phyloP scores from a whole-genome alignment of 2,797 vertebrate species.

The Anomalospiza imberbis region DNA sequence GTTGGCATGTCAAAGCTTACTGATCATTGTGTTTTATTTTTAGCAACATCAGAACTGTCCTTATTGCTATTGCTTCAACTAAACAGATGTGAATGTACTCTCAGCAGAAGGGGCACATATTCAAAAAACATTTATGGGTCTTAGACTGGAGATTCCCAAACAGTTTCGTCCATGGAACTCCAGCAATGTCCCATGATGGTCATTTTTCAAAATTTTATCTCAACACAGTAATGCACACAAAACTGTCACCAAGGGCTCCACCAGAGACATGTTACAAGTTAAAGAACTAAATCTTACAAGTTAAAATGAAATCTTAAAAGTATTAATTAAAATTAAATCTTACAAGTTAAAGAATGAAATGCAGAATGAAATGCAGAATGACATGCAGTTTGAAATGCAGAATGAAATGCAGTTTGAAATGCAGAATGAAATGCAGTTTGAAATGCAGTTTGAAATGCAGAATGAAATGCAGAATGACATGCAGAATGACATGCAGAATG shows the following conservation, averaged over 20 bases:
- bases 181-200: background rate
- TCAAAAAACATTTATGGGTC: background rate
- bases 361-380: too few species aligned
- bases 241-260: too few species aligned
- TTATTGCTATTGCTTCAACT: background rate
- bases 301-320: background rate
- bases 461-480: too few species aligned
- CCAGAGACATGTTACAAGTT: background rate
- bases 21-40: background rate
- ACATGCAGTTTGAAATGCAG: too few species aligned
- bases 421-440: too few species aligned
- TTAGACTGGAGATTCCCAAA: background rate
- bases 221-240: background rate
- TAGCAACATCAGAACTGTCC: background rate
- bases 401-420: too few species aligned
- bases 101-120: background rate
- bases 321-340: background rate
- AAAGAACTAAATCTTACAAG: background rate
- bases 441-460: too few species aligned
- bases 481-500: too few species aligned
- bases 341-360: background rate
- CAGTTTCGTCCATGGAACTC: background rate
- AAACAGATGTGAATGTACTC: background rate
- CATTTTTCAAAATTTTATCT: background rate
- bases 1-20: background rate